Evolutionary conservation across 1,140 invertebrate genomes (phyloP), one percentile per base, ranked within the genome.

Genomic region (Drosophila dunni): DNA sequence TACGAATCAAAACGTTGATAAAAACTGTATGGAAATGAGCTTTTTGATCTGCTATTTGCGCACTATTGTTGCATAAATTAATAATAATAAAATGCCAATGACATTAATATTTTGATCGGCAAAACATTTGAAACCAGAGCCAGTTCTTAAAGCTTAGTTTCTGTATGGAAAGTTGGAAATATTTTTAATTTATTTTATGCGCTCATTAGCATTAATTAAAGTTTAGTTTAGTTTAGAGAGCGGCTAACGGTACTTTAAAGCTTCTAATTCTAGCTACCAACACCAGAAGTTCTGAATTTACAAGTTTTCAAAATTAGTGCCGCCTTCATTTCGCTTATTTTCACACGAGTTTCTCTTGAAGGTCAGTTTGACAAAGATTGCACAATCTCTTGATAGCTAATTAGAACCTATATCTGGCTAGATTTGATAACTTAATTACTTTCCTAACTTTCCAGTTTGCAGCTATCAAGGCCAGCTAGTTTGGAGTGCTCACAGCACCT

Each of bases 11-110:
- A 57, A 29, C 4, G 24, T 54, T 46, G 40, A 69, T 58, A 70
- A 79, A 74, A 63, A 79, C 36, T 72, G 51, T 56, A 67, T 60
- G 70, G 20, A 69, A 82, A 76, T 78, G 74, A 46, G 24, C 24
- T 29, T 29, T 29, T 29, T 5, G 75, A 68, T 83, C 61, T 53
- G 62, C 64, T 38, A 20, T 53, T 51, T 60, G 17, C 24, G 17
- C 46, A 54, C 29, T 36, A 34, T 61, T 68, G 53, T 66, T 80
- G 74, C 75, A 78, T 82, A 79, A 72, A 75, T 81, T 67, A 81
- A 71, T 29, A 15, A 29, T 20, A 20, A 20, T 58, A 75, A 78
- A 79, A 72, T 85, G 83, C 54, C 82, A 88, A 58, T 69, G 72
- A 73, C 70, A 73, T 68, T 68, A 44, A 72, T 67, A 74, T 46